A percentile compares a stretch with the other conserved stretches of the same genome.
Conservation (phyloP, 2,113 vertebrate species). For the Myotis davidii region DNA sequence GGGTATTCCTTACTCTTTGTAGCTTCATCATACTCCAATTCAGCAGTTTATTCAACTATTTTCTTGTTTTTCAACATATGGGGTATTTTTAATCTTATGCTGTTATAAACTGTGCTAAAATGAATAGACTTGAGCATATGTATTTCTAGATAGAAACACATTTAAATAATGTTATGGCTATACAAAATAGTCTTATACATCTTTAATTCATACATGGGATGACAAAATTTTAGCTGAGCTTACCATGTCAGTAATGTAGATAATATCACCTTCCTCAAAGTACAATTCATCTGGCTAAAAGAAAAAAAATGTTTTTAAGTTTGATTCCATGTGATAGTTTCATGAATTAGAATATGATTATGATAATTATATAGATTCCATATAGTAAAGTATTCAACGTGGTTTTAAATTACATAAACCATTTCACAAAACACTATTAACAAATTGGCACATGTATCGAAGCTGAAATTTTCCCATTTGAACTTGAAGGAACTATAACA, state of each 20-base stretch:
- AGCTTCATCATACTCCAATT: not conserved
- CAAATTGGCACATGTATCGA: not conserved
- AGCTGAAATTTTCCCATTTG: not conserved
- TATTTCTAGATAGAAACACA: not conserved
- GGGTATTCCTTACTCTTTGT: not conserved
- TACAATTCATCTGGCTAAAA: constrained; percentile 97
- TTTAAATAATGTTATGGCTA: not conserved
- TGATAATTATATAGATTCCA: not conserved
- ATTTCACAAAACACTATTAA: not conserved
- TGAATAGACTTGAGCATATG: not conserved
- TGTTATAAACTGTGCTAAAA: not conserved
- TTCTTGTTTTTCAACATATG: not conserved
- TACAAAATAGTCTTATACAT: not conserved
- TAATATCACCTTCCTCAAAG: constrained; percentile 98
- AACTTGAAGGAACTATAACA: not conserved
- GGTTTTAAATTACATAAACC: constrained; percentile 11
- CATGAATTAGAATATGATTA: constrained; percentile 26
- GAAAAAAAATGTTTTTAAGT: constrained; percentile 47
- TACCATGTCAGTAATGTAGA: constrained; percentile 98
- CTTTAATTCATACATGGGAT: not conserved
- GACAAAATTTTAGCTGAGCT: constrained; percentile 76
- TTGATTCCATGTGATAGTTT: not conserved
- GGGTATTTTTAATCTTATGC: not conserved
- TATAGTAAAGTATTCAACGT: not conserved
- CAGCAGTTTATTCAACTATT: not conserved